phyloP scores from a whole-genome alignment of 2,113 vertebrate genomes.

The Pachypanchax playfairii region DNA sequence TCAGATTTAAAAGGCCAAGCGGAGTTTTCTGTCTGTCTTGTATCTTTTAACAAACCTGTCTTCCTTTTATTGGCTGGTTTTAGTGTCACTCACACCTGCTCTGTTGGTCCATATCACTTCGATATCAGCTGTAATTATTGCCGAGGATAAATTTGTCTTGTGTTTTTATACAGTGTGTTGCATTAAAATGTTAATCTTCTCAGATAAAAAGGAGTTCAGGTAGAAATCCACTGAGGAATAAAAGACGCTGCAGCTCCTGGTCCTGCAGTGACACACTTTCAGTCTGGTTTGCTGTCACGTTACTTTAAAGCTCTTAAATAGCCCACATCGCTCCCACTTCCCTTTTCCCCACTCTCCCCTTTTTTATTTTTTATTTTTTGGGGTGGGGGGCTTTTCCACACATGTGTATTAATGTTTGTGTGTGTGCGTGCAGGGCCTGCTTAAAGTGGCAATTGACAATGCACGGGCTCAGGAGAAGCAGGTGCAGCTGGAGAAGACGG shows the following conservation, averaged over 20 bases:
- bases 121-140: too few species aligned
- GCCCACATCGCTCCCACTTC: constrained; percentile 42
- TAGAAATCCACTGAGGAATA: constrained; percentile 15
- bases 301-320: constrained; percentile 47
- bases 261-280: constrained; percentile 51
- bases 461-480: constrained; percentile 99
- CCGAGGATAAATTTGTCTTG: too few species aligned
- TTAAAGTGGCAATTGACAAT: constrained; percentile 99
- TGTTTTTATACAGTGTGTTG: too few species aligned
- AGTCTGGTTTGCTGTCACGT: constrained; percentile 51
- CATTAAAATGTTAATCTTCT: constrained; percentile 1
- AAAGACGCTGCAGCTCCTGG: constrained; percentile 15
- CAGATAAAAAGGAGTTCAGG: constrained; percentile 16
- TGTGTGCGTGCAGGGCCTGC: constrained; percentile 85
- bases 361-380: background rate
- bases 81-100: too few species aligned
- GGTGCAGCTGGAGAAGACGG: constrained; percentile 98
- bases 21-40: constrained; percentile 29
- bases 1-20: too few species aligned
- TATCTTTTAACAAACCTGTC: too few species aligned
- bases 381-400: constrained; percentile 1
- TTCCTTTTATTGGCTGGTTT: too few species aligned
- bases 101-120: too few species aligned
- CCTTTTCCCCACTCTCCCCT: background rate
- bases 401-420: constrained; percentile 16